Conservation (phyloP, 2,888 invertebrate species). For the Gymnoscelis rufifasciata region DNA sequence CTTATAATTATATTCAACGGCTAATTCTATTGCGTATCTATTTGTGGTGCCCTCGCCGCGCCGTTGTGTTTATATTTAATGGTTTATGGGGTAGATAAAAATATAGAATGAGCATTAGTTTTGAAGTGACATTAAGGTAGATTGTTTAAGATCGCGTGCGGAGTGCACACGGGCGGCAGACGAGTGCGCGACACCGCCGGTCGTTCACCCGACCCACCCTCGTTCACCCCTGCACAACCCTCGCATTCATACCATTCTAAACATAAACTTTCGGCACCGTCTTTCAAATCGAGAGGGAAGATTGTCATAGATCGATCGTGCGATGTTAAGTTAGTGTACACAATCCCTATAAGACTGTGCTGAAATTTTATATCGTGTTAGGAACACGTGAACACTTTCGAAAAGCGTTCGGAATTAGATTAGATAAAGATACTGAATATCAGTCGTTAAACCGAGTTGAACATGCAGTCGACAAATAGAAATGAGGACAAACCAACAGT, state of each 20-base stretch:
- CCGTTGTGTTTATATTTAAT: neutral
- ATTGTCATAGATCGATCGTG: conserved; percentile 2
- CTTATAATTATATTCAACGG: neutral
- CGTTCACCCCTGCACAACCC: conserved; percentile 42
- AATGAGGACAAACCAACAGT: conserved; percentile 15
- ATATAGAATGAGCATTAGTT: conserved; percentile 1
- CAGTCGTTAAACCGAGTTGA: conserved; percentile 1
- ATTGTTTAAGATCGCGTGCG: conserved; percentile 20
- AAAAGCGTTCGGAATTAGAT: neutral
- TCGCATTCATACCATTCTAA: conserved; percentile 28
- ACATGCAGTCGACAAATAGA: conserved; percentile 13
- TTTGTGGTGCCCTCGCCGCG: neutral
- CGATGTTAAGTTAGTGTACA: neutral
- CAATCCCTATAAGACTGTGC: neutral
- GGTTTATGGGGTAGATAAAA: conserved; percentile 1
- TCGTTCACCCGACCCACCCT: conserved; percentile 49
- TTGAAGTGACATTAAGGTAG: conserved; percentile 1
- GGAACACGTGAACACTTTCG: neutral
- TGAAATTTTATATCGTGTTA: no score
- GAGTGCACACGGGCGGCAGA: conserved; percentile 24
- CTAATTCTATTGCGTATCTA: neutral
- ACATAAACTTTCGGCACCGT: conserved; percentile 24
- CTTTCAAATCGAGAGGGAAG: conserved; percentile 11
- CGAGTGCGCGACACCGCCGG: conserved; percentile 37
- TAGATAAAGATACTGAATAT: neutral